phyloP scores from a whole-genome alignment of 2,888 invertebrate genomes.

The Patella depressa region DNA sequence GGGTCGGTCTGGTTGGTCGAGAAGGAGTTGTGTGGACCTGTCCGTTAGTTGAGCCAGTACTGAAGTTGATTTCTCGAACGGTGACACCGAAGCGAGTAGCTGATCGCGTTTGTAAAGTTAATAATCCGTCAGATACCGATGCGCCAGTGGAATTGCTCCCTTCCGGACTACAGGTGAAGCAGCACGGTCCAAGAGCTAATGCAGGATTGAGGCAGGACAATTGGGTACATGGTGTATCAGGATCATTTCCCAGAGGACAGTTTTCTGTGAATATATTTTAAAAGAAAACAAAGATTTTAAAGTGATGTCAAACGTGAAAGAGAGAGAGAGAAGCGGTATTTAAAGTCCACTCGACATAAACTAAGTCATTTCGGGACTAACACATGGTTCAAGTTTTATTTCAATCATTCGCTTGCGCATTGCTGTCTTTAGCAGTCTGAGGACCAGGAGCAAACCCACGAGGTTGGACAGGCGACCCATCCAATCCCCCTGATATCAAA shows the following conservation, averaged over 20 bases:
- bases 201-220: not conserved
- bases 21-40: not conserved
- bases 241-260: not conserved
- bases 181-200: not conserved
- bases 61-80: not conserved
- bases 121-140: not conserved
- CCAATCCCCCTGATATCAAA: no score
- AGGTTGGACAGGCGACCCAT: no score
- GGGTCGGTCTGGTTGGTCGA: not conserved
- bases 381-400: no score
- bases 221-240: not conserved
- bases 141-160: not conserved
- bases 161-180: not conserved
- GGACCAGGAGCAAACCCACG: no score
- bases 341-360: no score
- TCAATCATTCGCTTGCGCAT: no score
- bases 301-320: no score
- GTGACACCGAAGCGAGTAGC: not conserved
- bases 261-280: not conserved
- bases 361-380: no score
- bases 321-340: no score
- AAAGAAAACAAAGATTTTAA: no score
- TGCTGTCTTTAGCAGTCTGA: no score
- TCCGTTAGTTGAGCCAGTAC: not conserved
- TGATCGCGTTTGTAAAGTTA: not conserved